A percentile compares a stretch with the other conserved stretches of the same genome.
phyloP scores from a whole-genome alignment of 2,113 vertebrate genomes.

The Gila orcuttii region DNA sequence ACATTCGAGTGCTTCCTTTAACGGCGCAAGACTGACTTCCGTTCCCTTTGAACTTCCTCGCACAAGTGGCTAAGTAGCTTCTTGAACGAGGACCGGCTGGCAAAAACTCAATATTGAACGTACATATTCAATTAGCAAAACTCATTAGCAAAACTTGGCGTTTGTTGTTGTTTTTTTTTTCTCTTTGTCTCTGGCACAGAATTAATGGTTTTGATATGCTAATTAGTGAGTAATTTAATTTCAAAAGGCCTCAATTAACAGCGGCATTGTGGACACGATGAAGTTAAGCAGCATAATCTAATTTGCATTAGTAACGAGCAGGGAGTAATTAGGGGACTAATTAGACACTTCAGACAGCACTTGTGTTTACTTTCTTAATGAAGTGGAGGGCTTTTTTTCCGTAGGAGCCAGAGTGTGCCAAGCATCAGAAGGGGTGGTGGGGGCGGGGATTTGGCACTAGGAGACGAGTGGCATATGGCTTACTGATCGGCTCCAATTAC shows the following conservation, averaged over 20 bases:
- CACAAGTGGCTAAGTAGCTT: constrained; percentile 58
- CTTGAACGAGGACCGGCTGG: constrained; percentile 71
- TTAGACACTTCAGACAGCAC: constrained; percentile 99
- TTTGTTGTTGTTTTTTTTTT: constrained; percentile 90
- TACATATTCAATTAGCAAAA: constrained; percentile 98
- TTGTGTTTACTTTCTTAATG: constrained; percentile 99
- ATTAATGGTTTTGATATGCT: constrained; percentile 99
- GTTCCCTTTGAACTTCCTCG: constrained; percentile 40
- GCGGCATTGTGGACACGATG: constrained; percentile 99
- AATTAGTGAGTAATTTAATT: constrained; percentile 99
- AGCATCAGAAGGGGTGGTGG: constrained; percentile 51
- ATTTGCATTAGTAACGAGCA: constrained; percentile 99
- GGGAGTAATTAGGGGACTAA: constrained; percentile 99
- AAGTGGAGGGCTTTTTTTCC: constrained; percentile 88
- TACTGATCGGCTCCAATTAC: constrained; percentile 73
- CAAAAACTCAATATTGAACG: constrained; percentile 70
- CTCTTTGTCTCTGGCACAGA: constrained; percentile 84
- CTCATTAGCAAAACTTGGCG: constrained; percentile 99
- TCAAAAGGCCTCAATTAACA: constrained; percentile 99
- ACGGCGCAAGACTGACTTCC: constrained; percentile 64
- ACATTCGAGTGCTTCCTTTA: constrained; percentile 66
- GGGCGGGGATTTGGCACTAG: constrained; percentile 44
- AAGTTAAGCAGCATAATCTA: constrained; percentile 99
- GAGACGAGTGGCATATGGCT: constrained; percentile 71
- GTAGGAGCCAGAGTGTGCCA: constrained; percentile 59